Base-by-base conservation (phyloP, 2,797 vertebrate species). In the Heliangelus exortis region DNA sequence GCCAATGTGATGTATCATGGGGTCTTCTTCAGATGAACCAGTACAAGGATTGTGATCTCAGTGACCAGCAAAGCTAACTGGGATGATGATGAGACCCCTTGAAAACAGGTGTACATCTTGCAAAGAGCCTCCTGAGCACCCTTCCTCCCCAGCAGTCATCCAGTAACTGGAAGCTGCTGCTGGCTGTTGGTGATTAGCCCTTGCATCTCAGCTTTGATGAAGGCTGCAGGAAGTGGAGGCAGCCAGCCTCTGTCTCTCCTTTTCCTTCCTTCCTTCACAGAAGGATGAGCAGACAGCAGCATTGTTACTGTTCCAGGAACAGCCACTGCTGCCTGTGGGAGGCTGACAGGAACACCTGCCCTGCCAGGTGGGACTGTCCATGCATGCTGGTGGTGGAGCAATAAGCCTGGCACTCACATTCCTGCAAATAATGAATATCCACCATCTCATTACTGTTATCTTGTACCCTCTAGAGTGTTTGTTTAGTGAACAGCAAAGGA, bases 391-490 rank as follows among this genome's bases (percentile, higher is more conserved):
- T 5, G 17, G 8, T 8, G 31, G 12, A 50, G 83, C 80, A 58
- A 3, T 53, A 29, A 5, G 3, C 3, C 8, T 28, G 47, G 77
- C 48, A 4, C 39, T 85, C 13, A 7, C 50, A 2, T 88, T 93
- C 55, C 85, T 67, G 59, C 5, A 21, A 4, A 71, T 79, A 55
- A 1, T 28, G 53, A 68, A 43, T 67, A 87, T 78, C 75, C 57
- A 66, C 41, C 72, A 20, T 45, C 87, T 85, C 55, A 1, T 51
- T 59, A 18, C 47, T 61, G 39, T 86, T 94, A 59, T 55, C 91
- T 84, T 53, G 22, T 91, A 72, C n/a, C 36, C 50, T 59, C 57
- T n/a, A 19, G 48, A 71, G 43, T 92, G 47, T 95, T 96, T 97
- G 89, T 89, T 88, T 77, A 89, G 80, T 58, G 92, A 94, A 61